Evolutionary conservation across 1,140 invertebrate species (phyloP).

Genomic region (Drosophila equinoxialis): DNA sequence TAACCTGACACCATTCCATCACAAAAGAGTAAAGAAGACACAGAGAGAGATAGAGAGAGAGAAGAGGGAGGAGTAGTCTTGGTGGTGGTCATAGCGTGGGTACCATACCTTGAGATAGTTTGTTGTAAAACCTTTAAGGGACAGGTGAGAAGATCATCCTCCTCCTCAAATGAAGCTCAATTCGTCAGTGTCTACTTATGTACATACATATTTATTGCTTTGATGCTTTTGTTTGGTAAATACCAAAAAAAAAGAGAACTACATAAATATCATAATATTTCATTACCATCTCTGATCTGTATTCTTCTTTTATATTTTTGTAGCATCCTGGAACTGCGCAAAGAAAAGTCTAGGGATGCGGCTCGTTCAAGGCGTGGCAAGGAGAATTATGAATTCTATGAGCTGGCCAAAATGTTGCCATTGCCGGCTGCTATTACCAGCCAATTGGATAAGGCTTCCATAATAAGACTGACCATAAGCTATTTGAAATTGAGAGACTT

Average conservation of each 20-base stretch:
- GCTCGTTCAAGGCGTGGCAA: conserved; percentile 96
- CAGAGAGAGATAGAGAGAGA: too few species aligned
- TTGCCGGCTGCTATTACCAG: conserved; percentile 98
- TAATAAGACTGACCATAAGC: conserved; percentile 98
- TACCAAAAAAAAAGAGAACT: not conserved
- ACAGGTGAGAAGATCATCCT: not conserved
- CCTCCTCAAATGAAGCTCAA: conserved; percentile 11
- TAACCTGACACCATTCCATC: conserved; percentile 72
- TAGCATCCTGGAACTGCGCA: conserved; percentile 97
- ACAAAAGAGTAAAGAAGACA: conserved; percentile 37
- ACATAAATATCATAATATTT: conserved; percentile 13
- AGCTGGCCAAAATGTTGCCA: conserved; percentile 98
- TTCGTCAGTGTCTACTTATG: conserved; percentile 75
- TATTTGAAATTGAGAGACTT: conserved; percentile 98
- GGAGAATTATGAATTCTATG: conserved; percentile 99
- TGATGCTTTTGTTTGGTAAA: conserved; percentile 23
- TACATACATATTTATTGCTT: conserved; percentile 23
- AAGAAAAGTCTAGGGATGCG: conserved; percentile 98
- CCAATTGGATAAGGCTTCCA: conserved; percentile 99
- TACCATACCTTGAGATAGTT: conserved; percentile 52
- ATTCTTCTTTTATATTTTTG: conserved; percentile 26
- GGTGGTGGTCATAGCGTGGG: conserved; percentile 8
- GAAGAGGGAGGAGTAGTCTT: not conserved
- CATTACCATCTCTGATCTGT: not conserved
- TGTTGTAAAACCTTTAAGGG: conserved; percentile 1